Conservation (phyloP, 2,797 vertebrate species). For the Merluccius polli region DNA sequence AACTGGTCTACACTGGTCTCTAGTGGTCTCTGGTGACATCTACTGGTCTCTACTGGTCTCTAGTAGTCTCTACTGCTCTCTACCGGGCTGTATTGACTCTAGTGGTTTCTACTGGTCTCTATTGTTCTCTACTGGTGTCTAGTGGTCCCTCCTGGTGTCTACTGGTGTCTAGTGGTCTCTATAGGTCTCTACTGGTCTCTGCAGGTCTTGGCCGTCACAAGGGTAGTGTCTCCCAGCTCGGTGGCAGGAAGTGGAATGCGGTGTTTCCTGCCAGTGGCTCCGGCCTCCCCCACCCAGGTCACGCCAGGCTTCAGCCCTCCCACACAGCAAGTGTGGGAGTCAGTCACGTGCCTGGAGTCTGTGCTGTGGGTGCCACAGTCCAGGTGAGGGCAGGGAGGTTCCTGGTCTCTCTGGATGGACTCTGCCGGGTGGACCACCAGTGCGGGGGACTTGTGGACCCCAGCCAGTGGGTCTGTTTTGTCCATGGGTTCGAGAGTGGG, state of each 20-base stretch:
- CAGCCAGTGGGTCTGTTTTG: not conserved
- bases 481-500: not conserved
- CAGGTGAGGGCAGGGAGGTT: constrained; percentile 28
- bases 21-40: too few species aligned
- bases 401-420: not conserved
- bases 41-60: not conserved
- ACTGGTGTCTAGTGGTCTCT: constrained; percentile 7
- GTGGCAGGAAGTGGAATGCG: constrained; percentile 76
- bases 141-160: not conserved
- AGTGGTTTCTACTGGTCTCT: not conserved
- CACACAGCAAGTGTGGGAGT: constrained; percentile 8
- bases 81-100: not conserved
- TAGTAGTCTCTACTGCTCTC: not conserved
- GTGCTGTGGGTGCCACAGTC: constrained; percentile 18
- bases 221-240: constrained; percentile 66
- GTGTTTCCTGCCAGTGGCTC: constrained; percentile 49
- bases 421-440: not conserved
- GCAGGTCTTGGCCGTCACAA: constrained; percentile 75
- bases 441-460: not conserved
- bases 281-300: constrained; percentile 11
- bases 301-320: constrained; percentile 16
- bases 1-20: not conserved
- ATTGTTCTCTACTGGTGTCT: not conserved
- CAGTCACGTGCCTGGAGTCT: constrained; percentile 7
- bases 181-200: constrained; percentile 65